Conservation (phyloP, 2,797 vertebrate genomes). For the Geotrypetes seraphini region DNA sequence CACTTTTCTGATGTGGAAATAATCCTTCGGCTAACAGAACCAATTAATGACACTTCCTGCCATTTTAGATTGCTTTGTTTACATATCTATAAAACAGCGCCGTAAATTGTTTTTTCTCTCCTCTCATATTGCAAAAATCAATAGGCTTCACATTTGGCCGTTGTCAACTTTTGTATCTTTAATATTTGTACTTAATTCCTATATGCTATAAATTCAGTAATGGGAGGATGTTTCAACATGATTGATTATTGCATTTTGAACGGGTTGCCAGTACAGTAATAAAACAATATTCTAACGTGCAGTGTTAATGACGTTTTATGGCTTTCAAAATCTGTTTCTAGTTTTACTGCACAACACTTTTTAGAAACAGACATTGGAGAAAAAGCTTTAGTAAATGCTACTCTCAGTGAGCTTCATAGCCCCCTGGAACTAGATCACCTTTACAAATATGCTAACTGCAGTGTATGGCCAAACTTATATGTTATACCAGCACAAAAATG, state of each 20-base stretch:
- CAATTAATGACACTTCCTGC: constrained; percentile 7
- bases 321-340: constrained; percentile 6
- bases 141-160: constrained; percentile 15
- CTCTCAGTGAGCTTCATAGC: too few relatives aligned
- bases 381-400: too few relatives aligned
- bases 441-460: too few relatives aligned
- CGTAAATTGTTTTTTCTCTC: constrained; percentile 23
- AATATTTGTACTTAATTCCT: constrained; percentile 23
- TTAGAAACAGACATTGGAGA: too few relatives aligned
- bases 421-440: too few relatives aligned
- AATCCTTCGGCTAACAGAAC: not conserved
- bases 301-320: constrained; percentile 16
- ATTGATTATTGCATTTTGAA: constrained; percentile 3
- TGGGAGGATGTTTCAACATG: constrained; percentile 29
- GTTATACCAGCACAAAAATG: too few relatives aligned
- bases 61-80: not conserved
- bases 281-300: constrained; percentile 32
- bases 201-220: constrained; percentile 35
- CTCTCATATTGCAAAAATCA: constrained; percentile 27
- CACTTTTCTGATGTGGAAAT: too few relatives aligned
- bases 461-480: too few relatives aligned
- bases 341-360: too few relatives aligned
- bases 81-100: constrained; percentile 7
- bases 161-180: constrained; percentile 15
- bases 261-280: constrained; percentile 40